A percentile compares a stretch with the other conserved stretches of the same genome.
phyloP scores from a whole-genome alignment of 1,140 invertebrate species.

The Cotesia chilonis region DNA sequence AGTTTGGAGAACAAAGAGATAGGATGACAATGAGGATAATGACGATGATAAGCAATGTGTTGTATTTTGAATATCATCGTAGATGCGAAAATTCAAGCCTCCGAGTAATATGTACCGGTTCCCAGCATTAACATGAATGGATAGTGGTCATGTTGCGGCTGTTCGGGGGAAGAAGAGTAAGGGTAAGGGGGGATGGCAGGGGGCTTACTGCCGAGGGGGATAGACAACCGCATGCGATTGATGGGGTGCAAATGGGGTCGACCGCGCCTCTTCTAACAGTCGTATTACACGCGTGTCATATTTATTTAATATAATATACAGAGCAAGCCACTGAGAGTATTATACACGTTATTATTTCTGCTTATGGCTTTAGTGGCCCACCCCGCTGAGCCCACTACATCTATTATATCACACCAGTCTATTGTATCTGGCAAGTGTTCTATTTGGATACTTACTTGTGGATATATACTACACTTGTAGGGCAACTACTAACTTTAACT shows the following conservation, averaged over 20 bases:
- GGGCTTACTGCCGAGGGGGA: constrained; percentile 34
- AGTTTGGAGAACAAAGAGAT: neutral
- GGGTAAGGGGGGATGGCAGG: neutral
- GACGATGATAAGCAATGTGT: constrained; percentile 12
- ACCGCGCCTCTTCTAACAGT: constrained; percentile 51
- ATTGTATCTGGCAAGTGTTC: constrained; percentile 49
- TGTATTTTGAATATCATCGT: constrained; percentile 23
- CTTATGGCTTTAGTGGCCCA: constrained; percentile 44
- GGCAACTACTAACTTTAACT: too few species aligned
- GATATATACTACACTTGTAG: too few species aligned
- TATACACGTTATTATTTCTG: constrained; percentile 57
- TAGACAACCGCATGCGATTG: constrained; percentile 56
- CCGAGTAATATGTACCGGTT: constrained; percentile 14
- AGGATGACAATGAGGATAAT: neutral
- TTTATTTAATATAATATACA: constrained; percentile 58
- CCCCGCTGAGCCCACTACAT: constrained; percentile 11
- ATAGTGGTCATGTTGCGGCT: constrained; percentile 45
- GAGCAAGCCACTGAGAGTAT: constrained; percentile 37
- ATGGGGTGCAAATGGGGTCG: constrained; percentile 58
- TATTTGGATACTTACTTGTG: constrained; percentile 45
- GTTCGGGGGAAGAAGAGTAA: constrained; percentile 4
- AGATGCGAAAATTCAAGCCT: constrained; percentile 28
- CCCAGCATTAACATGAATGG: constrained; percentile 42
- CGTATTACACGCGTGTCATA: constrained; percentile 57
- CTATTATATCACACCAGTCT: constrained; percentile 2